Base-by-base conservation (phyloP, 2,113 vertebrate species). In the Burhinus bistriatus region DNA sequence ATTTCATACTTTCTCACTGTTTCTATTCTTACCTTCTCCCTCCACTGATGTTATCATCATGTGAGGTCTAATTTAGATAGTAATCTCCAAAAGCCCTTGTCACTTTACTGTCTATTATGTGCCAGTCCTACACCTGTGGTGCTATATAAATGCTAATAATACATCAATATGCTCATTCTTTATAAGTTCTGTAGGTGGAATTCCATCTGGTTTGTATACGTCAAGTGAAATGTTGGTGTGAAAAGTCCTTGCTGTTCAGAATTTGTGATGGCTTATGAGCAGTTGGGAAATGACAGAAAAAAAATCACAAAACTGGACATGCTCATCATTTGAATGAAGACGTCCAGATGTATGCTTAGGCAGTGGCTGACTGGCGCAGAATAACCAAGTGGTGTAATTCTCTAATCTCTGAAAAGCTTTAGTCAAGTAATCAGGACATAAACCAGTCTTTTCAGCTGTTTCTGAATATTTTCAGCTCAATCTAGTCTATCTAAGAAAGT, bases 81-180 rank as follows among this genome's bases (percentile, higher is more conserved):
- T 40, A 76, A 73, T 93, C 44, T 92, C 83, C 77, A 76, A 82
- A 94, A 93, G 70, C 34, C 40, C 65, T 76, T 96, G 95, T 94
- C 94, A 95, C 34, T 93, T 95, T 58, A 21, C 89, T 87, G 81
- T 91, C 95, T 96, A 87, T 97, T 96, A 93, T 83, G 34, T 96
- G 91, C 82, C 84, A 94, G 62, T 89, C 87, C 87, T 82, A 93
- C 87, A 96, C 91, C 89, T 94, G 94, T 83, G 68, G 51, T 95
- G 94, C 94, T 93, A 57, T 88, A 95, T 86, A 94, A 94, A 86
- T 78, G 83, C 87, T 93, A 95, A 93, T 94, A 97, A 97, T 95
- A 80, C 65, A 78, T 51, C 87, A 89, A 85, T 86, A 85, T 87
- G 90, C 49, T 95, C 87, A 89, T 95, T 96, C 85, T 93, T 94